Evolutionary conservation across 1,140 invertebrate species (phyloP), one percentile per base, ranked within the genome.

Genomic region (Drosophila sulfurigaster): DNA sequence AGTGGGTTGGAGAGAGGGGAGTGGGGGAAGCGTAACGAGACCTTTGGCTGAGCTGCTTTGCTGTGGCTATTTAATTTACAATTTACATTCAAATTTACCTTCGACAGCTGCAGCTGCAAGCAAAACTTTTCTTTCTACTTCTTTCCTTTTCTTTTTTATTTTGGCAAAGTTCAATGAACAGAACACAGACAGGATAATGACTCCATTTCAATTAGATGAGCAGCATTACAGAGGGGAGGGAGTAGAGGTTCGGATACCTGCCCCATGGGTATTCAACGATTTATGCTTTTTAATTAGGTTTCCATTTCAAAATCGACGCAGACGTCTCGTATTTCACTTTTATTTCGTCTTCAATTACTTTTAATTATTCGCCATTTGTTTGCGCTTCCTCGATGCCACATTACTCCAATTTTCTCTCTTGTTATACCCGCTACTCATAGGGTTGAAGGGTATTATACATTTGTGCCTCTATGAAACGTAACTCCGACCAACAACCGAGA

Each of bases 341-440:
- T 73, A 88, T 77, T 86, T 58, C 45, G 68, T 58, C 59, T 76
- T 66, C 74, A 76, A 76, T 76, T 83, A 89, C 78, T 78, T 88
- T 88, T 88, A 88, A 88, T 88, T 88, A 87, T 83, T 79, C 73
- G 59, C 67, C 73, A 75, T 87, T 87, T 87, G 83, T 87, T 87
- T 82, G 79, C 68, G 16, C 15, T 25, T 32, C 45, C 20, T 57
- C 25, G 2, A 35, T 45, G 45, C 20, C 15, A 16, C 20, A 25
- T 20, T 20, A 20, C 20, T 20, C 20, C 20, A 20, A 20, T 20
- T 20, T 20, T 20, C 20, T 20, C 20, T 20, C 20, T 20, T 20
- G 20, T 20, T 20, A 20, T 20, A 20, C 20, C 20, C 0, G 20
- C 20, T 3, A 20, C 20, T 0, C 20, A 20, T 20, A 20, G 20